Base-by-base conservation (phyloP, 92 coral and sea anemone species). In the Virgularia gustaviana region DNA sequence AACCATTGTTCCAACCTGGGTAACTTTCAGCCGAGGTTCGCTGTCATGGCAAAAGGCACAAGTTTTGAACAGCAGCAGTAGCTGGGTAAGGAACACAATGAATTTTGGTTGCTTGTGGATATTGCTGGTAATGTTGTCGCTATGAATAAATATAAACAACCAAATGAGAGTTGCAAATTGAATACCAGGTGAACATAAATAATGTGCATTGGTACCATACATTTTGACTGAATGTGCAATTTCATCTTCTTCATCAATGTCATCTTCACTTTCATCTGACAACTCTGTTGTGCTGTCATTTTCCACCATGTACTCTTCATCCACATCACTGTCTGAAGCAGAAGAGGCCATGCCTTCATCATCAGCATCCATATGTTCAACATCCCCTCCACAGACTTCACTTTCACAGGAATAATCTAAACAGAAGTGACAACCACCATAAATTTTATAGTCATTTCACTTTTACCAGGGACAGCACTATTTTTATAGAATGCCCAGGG, bases 231-330 rank as follows among this genome's bases (percentile, higher is more conserved):
- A 55, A 55, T 27, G 35, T 1, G 22, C 9, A 27, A 55, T 55
- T 44, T 85, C 95, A 36, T 75, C 80, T 42, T 82, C 90, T 15
- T 81, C 79, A 45, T 82, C 85, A 53, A 88, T 85, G 51, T 90
- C 96, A 9, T 84, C 96, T 72, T 90, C 96, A 51, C 88, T 88
- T 53, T 90, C 96, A 89, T 90, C 96, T 88, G 85, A 63, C 25
- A 32, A 71, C 52, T 55, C 62, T 22, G n/a, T 19, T 27, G 28
- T 51, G 57, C 22, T 31, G 13, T 55, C 33, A 9, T 55, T 37
- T 55, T 55, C 62, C 62, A 55, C 1, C 12, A 55, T 27, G 15
- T 55, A 55, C 4, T 55, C 62, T 9, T 55, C 62, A 55, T 55
- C 62, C 32, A 37, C 32, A 37, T 55, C 62, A 9, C 2, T 23